Evolutionary conservation across 2,797 vertebrate species (phyloP).

Genomic region (Hyperoplus lanceolatus): DNA sequence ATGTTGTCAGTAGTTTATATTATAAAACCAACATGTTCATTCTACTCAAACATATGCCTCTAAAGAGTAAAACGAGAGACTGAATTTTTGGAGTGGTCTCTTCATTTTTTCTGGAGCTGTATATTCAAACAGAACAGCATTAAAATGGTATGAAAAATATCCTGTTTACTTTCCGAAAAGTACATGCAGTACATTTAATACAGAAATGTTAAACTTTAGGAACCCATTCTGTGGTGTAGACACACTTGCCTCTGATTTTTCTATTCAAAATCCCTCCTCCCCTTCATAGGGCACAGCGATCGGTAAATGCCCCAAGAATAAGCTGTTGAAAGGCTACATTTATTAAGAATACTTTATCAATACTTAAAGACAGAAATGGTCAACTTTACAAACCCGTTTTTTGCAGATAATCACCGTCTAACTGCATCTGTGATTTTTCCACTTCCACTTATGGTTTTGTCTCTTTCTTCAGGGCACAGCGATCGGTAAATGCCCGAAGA

Average conservation of each 20-base stretch:
- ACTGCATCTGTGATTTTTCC: neutral
- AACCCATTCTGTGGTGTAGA: too few species aligned
- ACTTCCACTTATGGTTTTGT: neutral
- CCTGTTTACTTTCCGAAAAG: neutral
- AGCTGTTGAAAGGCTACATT: constrained; percentile 74
- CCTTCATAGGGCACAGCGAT: constrained; percentile 91
- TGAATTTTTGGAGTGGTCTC: too few species aligned
- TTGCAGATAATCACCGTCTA: neutral
- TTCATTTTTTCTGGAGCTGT: too few species aligned
- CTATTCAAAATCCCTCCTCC: neutral
- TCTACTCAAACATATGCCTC: too few species aligned
- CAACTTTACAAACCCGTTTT: neutral
- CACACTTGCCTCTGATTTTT: neutral
- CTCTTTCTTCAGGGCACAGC: constrained; percentile 87
- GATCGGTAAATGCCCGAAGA: constrained; percentile 97
- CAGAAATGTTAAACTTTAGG: too few species aligned
- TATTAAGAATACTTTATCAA: neutral
- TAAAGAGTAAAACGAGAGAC: too few species aligned
- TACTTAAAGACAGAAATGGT: neutral
- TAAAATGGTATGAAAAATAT: neutral
- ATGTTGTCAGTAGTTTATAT: too few species aligned
- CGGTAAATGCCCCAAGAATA: constrained; percentile 97
- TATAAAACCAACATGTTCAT: too few species aligned
- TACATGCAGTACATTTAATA: neutral
- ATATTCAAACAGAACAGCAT: too few species aligned